A percentile compares a stretch with the other conserved stretches of the same genome.
These are phyloP conservation scores for Poecilia latipinna DNA, from an alignment of 2,113 vertebrate species.

Conservation along the genomic window DNA sequence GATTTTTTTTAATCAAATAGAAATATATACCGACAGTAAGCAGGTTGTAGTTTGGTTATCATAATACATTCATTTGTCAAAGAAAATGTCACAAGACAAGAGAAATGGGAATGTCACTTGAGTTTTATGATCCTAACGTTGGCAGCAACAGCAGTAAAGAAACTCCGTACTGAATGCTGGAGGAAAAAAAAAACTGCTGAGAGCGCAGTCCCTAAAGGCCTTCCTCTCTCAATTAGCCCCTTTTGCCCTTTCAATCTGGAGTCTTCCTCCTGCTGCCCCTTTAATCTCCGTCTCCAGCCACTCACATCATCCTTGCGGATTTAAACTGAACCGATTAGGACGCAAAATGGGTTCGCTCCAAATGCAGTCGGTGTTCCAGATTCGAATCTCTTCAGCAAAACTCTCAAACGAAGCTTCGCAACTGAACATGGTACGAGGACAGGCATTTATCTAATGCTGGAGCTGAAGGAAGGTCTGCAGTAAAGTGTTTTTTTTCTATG, in stretches of 20 bases:
- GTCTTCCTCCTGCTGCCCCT: constrained; percentile 17
- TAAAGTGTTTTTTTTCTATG: background rate
- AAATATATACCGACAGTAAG: background rate
- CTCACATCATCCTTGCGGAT: constrained; percentile 36
- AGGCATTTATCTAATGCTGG: too few species aligned
- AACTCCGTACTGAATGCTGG: constrained; percentile 26
- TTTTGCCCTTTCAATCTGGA: constrained; percentile 33
- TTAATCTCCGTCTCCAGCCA: background rate
- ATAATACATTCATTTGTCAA: constrained; percentile 7
- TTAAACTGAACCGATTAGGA: constrained; percentile 5
- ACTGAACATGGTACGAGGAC: too few species aligned
- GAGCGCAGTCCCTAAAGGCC: constrained; percentile 6
- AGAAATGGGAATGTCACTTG: background rate
- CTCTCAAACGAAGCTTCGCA: too few species aligned
- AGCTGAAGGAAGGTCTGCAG: background rate
- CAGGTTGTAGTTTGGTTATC: background rate
- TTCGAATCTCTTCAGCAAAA: too few species aligned
- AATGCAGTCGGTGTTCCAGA: background rate
- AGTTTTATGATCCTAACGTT: background rate
- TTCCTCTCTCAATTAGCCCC: constrained; percentile 13
- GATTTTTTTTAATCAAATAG: constrained; percentile 9
- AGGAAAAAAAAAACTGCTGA: constrained; percentile 29
- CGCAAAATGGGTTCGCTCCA: background rate
- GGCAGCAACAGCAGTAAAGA: background rate
- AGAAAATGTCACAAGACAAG: background rate